These are phyloP conservation scores for Eumeta japonica DNA, from an alignment of 1,140 invertebrate species.

Conservation along the genomic window DNA sequence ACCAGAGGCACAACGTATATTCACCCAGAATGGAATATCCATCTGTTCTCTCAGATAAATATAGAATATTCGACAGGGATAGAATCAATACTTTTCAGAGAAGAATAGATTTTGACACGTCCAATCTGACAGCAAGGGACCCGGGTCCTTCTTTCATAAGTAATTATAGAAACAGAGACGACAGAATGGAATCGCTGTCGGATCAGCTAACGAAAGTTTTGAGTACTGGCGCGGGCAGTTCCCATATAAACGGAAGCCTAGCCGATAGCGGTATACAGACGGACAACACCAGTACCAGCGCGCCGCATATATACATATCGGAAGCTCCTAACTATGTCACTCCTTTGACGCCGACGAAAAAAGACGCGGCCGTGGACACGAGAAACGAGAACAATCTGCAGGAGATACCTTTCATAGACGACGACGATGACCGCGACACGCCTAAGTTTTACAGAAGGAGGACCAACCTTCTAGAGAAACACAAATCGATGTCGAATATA, in stretches of 20 bases:
- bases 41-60: slow-evolving; percentile 40
- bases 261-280: slow-evolving; percentile 50
- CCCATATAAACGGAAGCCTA: slow-evolving; percentile 46
- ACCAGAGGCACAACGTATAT: slow-evolving; percentile 25
- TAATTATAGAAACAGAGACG: slow-evolving; percentile 32
- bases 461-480: slow-evolving; percentile 32
- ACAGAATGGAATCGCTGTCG: slow-evolving; percentile 37
- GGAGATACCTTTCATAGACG: slow-evolving; percentile 50
- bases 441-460: slow-evolving; percentile 27
- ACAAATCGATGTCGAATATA: slow-evolving; percentile 47
- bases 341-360: slow-evolving; percentile 26
- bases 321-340: slow-evolving; percentile 20
- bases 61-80: slow-evolving; percentile 35
- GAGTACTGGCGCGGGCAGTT: slow-evolving; percentile 39
- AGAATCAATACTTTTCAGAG: slow-evolving; percentile 28
- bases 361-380: slow-evolving; percentile 44
- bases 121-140: slow-evolving; percentile 25
- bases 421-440: slow-evolving; percentile 44
- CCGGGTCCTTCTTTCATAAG: slow-evolving; percentile 37
- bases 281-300: slow-evolving; percentile 44
- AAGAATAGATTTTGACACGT: slow-evolving; percentile 42
- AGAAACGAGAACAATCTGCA: slow-evolving; percentile 47
- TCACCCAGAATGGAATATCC: slow-evolving; percentile 31
- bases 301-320: slow-evolving; percentile 40
- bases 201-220: slow-evolving; percentile 45